A percentile compares a stretch with the other conserved stretches of the same genome.
Conservation (phyloP, 2,888 invertebrate genomes). For the Melanchra persicariae region DNA sequence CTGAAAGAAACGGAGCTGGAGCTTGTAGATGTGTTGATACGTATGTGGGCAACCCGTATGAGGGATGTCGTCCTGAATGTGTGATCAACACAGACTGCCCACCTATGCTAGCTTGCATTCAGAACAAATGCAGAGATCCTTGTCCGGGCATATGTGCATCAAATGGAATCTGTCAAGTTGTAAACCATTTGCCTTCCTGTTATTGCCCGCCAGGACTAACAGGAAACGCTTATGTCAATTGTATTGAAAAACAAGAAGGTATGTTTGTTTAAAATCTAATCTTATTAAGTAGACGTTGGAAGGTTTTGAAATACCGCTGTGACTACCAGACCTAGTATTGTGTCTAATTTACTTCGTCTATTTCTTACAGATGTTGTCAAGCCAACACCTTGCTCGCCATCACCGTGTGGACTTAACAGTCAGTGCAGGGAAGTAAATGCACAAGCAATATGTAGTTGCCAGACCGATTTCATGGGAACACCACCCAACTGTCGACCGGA, state of each 20-base stretch:
- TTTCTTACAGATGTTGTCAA: conserved; percentile 79
- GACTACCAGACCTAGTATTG: too few relatives aligned
- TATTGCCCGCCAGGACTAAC: conserved; percentile 92
- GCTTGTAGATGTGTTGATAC: conserved; percentile 93
- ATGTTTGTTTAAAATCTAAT: conserved; percentile 43
- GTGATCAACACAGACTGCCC: conserved; percentile 95
- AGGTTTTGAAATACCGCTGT: neutral
- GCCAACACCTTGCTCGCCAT: conserved; percentile 92
- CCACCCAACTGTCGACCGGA: conserved; percentile 96
- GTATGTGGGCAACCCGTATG: conserved; percentile 88
- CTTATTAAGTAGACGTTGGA: neutral
- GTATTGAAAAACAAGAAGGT: conserved; percentile 87
- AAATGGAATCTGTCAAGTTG: conserved; percentile 94
- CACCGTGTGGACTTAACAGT: conserved; percentile 95
- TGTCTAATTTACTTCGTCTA: neutral
- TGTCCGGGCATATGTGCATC: conserved; percentile 94
- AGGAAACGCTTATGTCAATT: conserved; percentile 93
- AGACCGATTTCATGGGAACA: conserved; percentile 93
- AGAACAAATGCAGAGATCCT: conserved; percentile 94
- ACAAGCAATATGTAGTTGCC: conserved; percentile 94
- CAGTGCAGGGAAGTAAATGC: conserved; percentile 93
- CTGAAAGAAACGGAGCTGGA: conserved; percentile 92
- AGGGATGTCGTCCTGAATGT: conserved; percentile 95
- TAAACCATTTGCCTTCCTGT: conserved; percentile 94
- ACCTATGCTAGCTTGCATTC: conserved; percentile 93